A percentile compares a stretch with the other conserved stretches of the same genome.
phyloP scores from a whole-genome alignment of 2,113 vertebrate species.

The Accipiter virgatus region DNA sequence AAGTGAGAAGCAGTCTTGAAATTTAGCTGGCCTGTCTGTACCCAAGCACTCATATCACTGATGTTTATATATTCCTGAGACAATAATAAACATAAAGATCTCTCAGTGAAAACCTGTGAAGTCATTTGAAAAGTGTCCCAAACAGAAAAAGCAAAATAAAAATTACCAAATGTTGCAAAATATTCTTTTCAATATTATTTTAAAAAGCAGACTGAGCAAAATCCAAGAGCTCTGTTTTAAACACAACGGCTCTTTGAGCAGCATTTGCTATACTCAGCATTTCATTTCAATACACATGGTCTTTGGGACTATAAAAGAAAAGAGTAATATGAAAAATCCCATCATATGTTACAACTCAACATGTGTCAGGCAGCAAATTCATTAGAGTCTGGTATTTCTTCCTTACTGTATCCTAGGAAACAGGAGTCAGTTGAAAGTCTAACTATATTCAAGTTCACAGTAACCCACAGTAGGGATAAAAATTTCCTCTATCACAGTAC shows the following conservation, averaged over 20 bases:
- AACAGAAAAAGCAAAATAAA: not conserved
- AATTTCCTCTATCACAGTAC: not conserved
- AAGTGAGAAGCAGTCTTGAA: not conserved
- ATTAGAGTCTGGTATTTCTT: not conserved
- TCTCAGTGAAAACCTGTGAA: not conserved
- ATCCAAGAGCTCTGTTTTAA: not conserved
- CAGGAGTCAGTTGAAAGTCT: not conserved
- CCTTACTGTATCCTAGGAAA: not conserved
- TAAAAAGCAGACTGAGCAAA: conserved; percentile 5
- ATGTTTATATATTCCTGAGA: not conserved
- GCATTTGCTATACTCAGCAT: conserved; percentile 33
- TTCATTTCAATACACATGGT: not conserved
- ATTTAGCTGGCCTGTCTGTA: not conserved
- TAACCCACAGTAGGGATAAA: not conserved
- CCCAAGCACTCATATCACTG: not conserved
- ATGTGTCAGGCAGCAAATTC: not conserved
- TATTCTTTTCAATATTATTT: not conserved
- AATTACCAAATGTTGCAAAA: not conserved
- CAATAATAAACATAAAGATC: not conserved
- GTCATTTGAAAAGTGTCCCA: not conserved
- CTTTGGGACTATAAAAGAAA: not conserved
- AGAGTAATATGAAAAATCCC: not conserved
- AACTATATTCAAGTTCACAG: rapidly evolving
- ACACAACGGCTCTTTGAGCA: not conserved
- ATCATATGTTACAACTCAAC: not conserved